These are phyloP conservation scores for Ochotona curzoniae DNA, from an alignment of 2,113 vertebrate genomes.

Conservation along the genomic window DNA sequence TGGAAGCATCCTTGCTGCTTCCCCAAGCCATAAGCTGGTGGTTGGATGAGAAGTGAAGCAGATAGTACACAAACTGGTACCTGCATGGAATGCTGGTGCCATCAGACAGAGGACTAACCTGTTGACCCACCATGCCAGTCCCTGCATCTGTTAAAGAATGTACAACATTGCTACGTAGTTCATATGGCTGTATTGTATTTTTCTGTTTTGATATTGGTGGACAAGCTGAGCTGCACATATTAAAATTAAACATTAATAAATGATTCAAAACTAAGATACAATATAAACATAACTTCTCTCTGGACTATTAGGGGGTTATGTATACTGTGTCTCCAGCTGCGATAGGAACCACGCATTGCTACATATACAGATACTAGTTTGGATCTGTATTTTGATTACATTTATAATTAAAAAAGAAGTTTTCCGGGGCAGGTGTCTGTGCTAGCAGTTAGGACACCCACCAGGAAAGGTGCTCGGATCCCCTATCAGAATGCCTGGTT, in stretches of 20 bases:
- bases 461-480: too few relatives aligned
- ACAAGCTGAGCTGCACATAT: neutral
- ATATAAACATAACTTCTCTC: neutral
- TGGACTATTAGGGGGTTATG: neutral
- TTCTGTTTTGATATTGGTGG: neutral
- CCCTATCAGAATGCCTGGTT: too few relatives aligned
- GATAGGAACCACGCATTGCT: neutral
- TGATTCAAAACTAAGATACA: neutral
- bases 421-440: too few relatives aligned
- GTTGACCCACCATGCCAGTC: too few relatives aligned
- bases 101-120: too few relatives aligned
- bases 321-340: neutral
- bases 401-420: neutral
- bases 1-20: too few relatives aligned
- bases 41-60: too few relatives aligned
- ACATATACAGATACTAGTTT: neutral
- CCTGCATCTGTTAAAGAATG: neutral
- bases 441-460: too few relatives aligned
- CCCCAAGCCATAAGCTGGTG: too few relatives aligned
- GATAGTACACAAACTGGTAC: too few relatives aligned
- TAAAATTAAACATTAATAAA: neutral
- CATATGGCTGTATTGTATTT: neutral
- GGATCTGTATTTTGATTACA: neutral
- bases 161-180: neutral
- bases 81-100: too few relatives aligned